A percentile compares a stretch with the other conserved stretches of the same genome.
phyloP scores from a whole-genome alignment of 92 coral and sea anemone genomes.

The Palythoa caribaeorum region DNA sequence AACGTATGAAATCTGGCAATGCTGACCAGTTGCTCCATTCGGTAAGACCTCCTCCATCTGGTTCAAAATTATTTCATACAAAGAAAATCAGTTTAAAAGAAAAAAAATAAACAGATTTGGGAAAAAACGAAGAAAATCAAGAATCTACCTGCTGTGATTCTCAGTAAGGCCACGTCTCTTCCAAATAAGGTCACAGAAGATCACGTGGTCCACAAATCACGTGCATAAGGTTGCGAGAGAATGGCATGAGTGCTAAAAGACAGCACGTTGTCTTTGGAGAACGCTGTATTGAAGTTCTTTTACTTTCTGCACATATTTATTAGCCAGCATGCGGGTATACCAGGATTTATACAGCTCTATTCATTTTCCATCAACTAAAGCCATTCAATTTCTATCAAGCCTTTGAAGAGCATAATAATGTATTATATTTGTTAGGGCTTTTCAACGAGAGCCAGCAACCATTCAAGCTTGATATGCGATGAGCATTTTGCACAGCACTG shows the following conservation, averaged over 20 bases:
- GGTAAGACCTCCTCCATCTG: neutral
- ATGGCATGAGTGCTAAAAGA: neutral
- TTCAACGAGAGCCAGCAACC: neutral
- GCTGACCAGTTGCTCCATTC: conserved; percentile 21
- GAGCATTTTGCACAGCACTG: neutral
- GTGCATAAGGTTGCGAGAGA: neutral
- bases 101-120: too few relatives aligned
- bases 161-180: neutral
- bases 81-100: too few relatives aligned
- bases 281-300: neutral
- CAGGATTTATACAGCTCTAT: too few relatives aligned
- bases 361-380: too few relatives aligned
- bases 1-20: too few relatives aligned
- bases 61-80: neutral
- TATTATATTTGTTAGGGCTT: neutral
- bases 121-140: too few relatives aligned
- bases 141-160: too few relatives aligned
- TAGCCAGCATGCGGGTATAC: too few relatives aligned
- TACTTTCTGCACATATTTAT: neutral
- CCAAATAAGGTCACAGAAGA: conserved; percentile 9
- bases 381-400: too few relatives aligned
- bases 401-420: too few relatives aligned
- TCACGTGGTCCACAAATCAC: neutral
- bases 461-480: neutral
- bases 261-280: neutral